Conservation (phyloP, 2,888 invertebrate genomes). For the Phragmatobia fuliginosa region DNA sequence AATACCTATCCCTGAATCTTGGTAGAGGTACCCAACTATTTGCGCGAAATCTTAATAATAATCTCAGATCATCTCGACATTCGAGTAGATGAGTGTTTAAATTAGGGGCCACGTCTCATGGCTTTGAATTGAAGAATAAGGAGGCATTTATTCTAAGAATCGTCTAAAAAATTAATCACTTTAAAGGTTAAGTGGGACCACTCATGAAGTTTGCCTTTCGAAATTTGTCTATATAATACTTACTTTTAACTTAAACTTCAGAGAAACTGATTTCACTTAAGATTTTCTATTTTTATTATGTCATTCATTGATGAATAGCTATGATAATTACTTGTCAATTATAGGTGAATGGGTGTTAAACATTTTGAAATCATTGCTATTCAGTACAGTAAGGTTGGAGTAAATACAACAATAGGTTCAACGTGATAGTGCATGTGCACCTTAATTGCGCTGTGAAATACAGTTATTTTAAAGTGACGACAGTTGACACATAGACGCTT, state of each 20-base stretch:
- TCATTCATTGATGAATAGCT: neutral
- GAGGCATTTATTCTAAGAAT: too few relatives aligned
- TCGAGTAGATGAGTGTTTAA: too few relatives aligned
- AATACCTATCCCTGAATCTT: too few relatives aligned
- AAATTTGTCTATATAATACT: neutral
- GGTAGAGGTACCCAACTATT: too few relatives aligned
- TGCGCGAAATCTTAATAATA: too few relatives aligned
- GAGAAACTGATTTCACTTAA: too few relatives aligned
- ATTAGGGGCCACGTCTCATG: too few relatives aligned
- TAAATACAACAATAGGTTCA: neutral
- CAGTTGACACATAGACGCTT: slow-evolving; percentile 1
- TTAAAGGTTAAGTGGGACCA: neutral
- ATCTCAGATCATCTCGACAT: too few relatives aligned
- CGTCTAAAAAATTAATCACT: too few relatives aligned
- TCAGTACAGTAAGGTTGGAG: neutral
- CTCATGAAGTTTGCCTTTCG: neutral
- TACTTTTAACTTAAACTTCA: neutral
- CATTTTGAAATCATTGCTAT: neutral
- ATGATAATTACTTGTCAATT: neutral
- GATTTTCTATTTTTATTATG: neutral
- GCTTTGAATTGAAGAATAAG: too few relatives aligned
- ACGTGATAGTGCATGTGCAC: neutral
- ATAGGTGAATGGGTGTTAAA: neutral
- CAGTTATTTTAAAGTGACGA: neutral
- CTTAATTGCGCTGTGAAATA: neutral